Base-by-base conservation (phyloP, 1,140 invertebrate species). In the Oncopeltus fasciatus region DNA sequence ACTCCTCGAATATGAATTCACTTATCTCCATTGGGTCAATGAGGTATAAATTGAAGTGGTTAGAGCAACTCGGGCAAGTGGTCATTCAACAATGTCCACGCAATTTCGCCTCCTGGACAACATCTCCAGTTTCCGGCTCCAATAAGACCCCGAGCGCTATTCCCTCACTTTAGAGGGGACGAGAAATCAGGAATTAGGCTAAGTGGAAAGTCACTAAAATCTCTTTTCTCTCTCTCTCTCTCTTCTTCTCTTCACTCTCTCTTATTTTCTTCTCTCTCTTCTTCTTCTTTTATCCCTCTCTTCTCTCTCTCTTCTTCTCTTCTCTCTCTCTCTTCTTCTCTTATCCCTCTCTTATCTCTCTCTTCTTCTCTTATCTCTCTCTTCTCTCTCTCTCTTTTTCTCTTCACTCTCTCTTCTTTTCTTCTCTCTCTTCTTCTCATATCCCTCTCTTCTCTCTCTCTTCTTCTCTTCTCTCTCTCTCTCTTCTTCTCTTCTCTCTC, bases 321-420 rank as follows among this genome's bases (percentile, higher is more conserved):
- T 65, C 64, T 67, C 64, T 51, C 63, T 67, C 63, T 26, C 63
- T 18, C 57, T 65, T 68, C 66, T 63, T 51, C 61, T 65, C 49
- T 68, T 65, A 49, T 67, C 62, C 63, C 70, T 64, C 28, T 68
- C 58, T 53, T 71, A 69, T 11, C 51, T 60, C 61, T 66, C 59
- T n/a, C 67, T 64, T 51, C 63, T 31, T 51, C 57, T 60, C 62
- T 66, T 65, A 9, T 60, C 46, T 20, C 31, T 28, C 18, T 49
- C 63, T 68, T 62, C 70, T 61, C 59, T 68, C 47, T 59, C 69
- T 47, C 24, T 65, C 57, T 58, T 69, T 57, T 43, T 21, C 27
- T 38, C 47, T 46, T 43, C 33, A 33, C 38, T 20, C 1, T 51
- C 14, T 43, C 53, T 43, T 0, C 33, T 38, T 38, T 26, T n/a